phyloP scores from a whole-genome alignment of 2,113 vertebrate genomes.

The Sterrhoptilus dennistouni region DNA sequence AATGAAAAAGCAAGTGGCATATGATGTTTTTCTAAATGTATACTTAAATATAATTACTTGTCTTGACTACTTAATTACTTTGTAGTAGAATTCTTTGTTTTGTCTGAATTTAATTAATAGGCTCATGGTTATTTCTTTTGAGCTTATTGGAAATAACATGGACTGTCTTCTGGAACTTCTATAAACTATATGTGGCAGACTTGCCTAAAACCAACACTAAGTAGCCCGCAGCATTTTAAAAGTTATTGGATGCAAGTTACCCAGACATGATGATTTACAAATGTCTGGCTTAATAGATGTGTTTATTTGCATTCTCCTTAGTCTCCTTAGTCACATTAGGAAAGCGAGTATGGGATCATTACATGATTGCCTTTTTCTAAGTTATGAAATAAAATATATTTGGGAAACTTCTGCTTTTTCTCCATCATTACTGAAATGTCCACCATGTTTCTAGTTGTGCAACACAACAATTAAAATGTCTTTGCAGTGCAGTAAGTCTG shows the following conservation, averaged over 20 bases:
- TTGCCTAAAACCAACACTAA: background rate
- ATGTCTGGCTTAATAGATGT: background rate
- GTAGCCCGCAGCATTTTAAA: background rate
- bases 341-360: background rate
- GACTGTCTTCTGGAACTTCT: background rate
- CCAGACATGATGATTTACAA: background rate
- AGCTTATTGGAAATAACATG: background rate
- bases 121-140: background rate
- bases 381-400: background rate
- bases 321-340: background rate
- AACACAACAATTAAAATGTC: background rate
- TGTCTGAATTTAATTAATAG: background rate
- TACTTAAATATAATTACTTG: background rate
- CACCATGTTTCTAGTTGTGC: background rate
- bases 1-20: background rate
- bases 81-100: background rate
- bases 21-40: background rate
- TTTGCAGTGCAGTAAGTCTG: background rate
- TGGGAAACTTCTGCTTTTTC: background rate
- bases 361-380: background rate
- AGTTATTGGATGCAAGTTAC: background rate
- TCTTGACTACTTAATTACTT: background rate
- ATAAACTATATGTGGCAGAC: background rate
- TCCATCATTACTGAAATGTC: background rate
- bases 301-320: background rate